These are phyloP conservation scores for Varroa destructor DNA, from an alignment of 1,140 invertebrate genomes.

Conservation along the genomic window DNA sequence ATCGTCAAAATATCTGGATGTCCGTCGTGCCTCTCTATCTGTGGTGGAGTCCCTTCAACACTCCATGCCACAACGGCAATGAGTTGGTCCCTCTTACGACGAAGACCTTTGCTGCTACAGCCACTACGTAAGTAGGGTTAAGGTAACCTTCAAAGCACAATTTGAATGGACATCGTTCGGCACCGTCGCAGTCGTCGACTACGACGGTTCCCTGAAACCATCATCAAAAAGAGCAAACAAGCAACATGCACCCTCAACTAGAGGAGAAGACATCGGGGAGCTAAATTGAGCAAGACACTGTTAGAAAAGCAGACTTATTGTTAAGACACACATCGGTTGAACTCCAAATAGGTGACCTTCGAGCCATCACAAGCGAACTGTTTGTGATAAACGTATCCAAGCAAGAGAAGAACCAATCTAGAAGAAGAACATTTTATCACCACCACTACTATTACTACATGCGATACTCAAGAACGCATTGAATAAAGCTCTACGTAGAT, in stretches of 20 bases:
- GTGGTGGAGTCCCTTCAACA: conserved; percentile 21
- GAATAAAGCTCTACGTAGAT: too few species aligned
- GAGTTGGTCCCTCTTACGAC: not conserved
- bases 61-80: conserved; percentile 23
- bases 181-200: conserved; percentile 7
- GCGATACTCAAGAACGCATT: too few species aligned
- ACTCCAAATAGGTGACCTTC: not conserved
- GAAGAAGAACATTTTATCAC: not conserved
- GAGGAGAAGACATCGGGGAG: conserved; percentile 2
- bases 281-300: conserved; percentile 15
- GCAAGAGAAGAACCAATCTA: not conserved
- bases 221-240: not conserved
- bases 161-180: conserved; percentile 5
- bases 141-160: not conserved
- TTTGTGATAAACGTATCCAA: not conserved
- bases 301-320: conserved; percentile 3
- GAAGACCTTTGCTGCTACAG: conserved; percentile 12
- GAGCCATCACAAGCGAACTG: not conserved
- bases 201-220: not conserved
- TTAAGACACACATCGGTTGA: too few species aligned
- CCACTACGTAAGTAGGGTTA: conserved; percentile 19
- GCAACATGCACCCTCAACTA: too few species aligned
- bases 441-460: not conserved
- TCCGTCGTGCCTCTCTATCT: conserved; percentile 15
- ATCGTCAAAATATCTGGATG: conserved; percentile 36